phyloP scores from a whole-genome alignment of 2,888 invertebrate genomes.

The Ptychoptera albimana region DNA sequence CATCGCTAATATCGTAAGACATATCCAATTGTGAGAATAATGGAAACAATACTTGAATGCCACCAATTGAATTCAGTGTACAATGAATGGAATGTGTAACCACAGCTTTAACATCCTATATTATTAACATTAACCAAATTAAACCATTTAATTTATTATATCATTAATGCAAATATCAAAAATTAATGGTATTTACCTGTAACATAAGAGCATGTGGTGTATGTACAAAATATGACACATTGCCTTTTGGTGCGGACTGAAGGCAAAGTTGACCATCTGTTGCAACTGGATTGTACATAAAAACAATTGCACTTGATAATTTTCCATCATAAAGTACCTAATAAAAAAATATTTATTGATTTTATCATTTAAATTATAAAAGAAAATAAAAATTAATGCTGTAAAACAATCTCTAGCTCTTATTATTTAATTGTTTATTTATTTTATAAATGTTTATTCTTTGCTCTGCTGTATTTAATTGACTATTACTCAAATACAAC shows the following conservation, averaged over 20 bases:
- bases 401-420: background rate
- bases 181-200: slow-evolving; percentile 44
- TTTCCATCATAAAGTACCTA: slow-evolving; percentile 98
- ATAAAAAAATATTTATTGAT: slow-evolving; percentile 2
- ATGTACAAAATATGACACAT: slow-evolving; percentile 95
- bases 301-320: slow-evolving; percentile 89
- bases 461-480: slow-evolving; percentile 3
- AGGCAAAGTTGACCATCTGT: slow-evolving; percentile 97
- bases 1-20: slow-evolving; percentile 73
- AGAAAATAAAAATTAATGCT: background rate
- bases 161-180: background rate
- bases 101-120: slow-evolving; percentile 95
- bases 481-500: background rate
- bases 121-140: background rate
- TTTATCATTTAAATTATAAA: background rate
- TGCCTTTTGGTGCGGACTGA: slow-evolving; percentile 96
- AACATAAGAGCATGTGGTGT: slow-evolving; percentile 99
- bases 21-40: slow-evolving; percentile 94
- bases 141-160: background rate
- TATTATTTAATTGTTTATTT: background rate
- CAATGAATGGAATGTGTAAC: slow-evolving; percentile 98
- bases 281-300: slow-evolving; percentile 99
- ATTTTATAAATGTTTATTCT: slow-evolving; percentile 2
- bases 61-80: slow-evolving; percentile 96
- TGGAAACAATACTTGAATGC: slow-evolving; percentile 95